Conservation (phyloP, 2,797 vertebrate species). For the Melanotaenia trifasciata region DNA sequence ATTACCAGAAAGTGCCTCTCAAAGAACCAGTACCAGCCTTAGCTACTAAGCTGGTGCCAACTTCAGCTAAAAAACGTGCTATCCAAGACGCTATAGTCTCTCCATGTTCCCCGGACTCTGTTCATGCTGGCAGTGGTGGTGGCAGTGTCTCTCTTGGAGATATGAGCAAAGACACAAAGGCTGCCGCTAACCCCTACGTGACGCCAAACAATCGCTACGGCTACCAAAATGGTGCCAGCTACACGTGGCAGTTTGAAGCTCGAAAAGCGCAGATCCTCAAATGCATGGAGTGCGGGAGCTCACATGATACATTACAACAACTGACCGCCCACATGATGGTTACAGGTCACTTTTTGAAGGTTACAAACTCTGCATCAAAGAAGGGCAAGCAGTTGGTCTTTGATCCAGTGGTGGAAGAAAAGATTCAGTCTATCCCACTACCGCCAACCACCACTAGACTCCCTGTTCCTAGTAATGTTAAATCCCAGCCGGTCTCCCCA, state of each 20-base stretch:
- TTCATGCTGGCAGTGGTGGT: conserved; percentile 79
- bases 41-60: conserved; percentile 92
- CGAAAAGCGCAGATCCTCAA: conserved; percentile 99
- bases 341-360: conserved; percentile 98
- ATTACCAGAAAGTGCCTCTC: conserved; percentile 99
- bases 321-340: conserved; percentile 99
- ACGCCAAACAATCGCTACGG: conserved; percentile 98
- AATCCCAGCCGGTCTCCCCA: conserved; percentile 94
- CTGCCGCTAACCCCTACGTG: conserved; percentile 92
- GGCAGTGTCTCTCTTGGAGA: conserved; percentile 83
- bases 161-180: conserved; percentile 91
- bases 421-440: conserved; percentile 97
- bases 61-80: conserved; percentile 93
- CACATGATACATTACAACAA: conserved; percentile 98
- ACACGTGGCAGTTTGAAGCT: conserved; percentile 99
- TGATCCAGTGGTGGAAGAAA: conserved; percentile 95
- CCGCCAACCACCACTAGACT: conserved; percentile 95
- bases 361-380: conserved; percentile 98
- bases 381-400: conserved; percentile 98
- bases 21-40: conserved; percentile 99
- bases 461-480: conserved; percentile 87
- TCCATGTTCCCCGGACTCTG: conserved; percentile 94
- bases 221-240: conserved; percentile 99
- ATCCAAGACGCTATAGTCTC: conserved; percentile 91
- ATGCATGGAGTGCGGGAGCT: conserved; percentile 99